Evolutionary conservation across 2,888 invertebrate species (phyloP).

Genomic region (Ischnura elegans): DNA sequence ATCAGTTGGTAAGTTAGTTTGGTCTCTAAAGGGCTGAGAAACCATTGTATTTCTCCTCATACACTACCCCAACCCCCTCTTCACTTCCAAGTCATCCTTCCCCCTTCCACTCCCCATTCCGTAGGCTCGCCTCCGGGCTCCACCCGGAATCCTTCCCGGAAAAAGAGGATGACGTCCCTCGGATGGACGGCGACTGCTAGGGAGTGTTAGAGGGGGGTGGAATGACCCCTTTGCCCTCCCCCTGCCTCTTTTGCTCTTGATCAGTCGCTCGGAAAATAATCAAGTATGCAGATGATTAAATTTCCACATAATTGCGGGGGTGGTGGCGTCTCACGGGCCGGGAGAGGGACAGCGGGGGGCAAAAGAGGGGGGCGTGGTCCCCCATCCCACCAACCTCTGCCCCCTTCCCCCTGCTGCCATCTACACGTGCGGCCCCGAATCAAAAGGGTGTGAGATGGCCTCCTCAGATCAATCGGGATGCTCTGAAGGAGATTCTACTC

Average conservation of each 20-base stretch:
- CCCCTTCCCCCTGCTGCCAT: neutral
- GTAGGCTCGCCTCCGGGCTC: neutral
- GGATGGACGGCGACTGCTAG: neutral
- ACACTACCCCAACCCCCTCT: neutral
- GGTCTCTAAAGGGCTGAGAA: too few relatives aligned
- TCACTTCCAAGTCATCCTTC: neutral
- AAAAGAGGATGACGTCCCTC: neutral
- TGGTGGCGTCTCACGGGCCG: neutral
- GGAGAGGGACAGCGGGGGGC: neutral
- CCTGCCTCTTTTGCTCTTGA: neutral
- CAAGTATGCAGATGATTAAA: conserved; percentile 67
- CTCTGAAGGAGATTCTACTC: too few relatives aligned
- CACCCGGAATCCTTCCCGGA: neutral
- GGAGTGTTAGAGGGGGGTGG: too few relatives aligned
- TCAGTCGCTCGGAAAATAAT: conserved; percentile 58
- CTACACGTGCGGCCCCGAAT: neutral
- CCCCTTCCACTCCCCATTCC: neutral
- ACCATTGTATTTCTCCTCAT: neutral
- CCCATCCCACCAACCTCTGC: neutral
- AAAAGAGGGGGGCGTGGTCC: neutral
- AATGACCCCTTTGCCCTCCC: neutral
- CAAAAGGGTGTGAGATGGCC: too few relatives aligned
- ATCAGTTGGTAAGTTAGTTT: too few relatives aligned
- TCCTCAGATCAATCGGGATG: too few relatives aligned
- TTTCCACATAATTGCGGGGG: conserved; percentile 62